These are phyloP conservation scores for Noctua pronuba DNA, from an alignment of 2,888 invertebrate species.

Conservation along the genomic window DNA sequence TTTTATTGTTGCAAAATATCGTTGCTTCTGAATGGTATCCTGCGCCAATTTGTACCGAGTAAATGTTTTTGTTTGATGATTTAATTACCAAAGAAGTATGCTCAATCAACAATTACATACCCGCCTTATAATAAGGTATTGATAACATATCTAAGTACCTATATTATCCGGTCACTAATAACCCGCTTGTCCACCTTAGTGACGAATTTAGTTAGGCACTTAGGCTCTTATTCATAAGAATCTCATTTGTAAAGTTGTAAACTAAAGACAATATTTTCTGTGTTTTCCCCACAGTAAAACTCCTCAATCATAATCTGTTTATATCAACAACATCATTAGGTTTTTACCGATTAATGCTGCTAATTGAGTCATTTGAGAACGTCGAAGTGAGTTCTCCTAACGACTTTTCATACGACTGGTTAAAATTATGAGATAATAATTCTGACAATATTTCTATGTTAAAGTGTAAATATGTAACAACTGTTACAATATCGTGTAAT, in stretches of 20 bases:
- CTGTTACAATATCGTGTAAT: background rate
- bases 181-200: background rate
- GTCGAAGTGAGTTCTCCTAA: background rate
- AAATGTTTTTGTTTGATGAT: background rate
- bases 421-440: background rate
- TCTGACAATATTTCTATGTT: background rate
- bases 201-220: background rate
- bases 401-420: background rate
- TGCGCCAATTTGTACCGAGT: background rate
- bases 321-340: conserved; percentile 15
- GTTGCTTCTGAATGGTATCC: background rate
- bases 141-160: background rate
- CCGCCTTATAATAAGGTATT: background rate
- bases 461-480: background rate
- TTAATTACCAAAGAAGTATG: background rate
- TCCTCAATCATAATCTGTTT: background rate
- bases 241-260: background rate
- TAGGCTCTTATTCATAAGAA: background rate
- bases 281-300: background rate
- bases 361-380: background rate
- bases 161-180: conserved; percentile 9
- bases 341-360: background rate
- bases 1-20: conserved; percentile 9
- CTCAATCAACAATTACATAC: background rate
- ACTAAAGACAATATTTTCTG: background rate